Percentiles rank a stretch among this genome's conserved stretches.
phyloP scores from a whole-genome alignment of 2,113 vertebrate species.

The Nothocercus julius region DNA sequence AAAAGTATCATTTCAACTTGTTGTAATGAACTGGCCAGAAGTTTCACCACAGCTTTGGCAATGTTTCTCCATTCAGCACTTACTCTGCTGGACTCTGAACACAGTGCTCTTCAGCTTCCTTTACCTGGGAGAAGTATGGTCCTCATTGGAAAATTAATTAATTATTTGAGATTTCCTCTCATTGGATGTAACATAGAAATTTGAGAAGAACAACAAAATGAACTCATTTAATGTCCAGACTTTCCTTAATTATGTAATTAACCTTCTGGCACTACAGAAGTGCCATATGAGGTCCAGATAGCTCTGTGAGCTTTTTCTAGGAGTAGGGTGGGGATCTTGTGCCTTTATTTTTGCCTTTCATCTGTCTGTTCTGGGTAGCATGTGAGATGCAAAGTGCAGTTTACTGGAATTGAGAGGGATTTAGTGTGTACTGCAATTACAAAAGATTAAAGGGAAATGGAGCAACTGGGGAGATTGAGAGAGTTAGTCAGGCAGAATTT shows the following conservation, averaged over 20 bases:
- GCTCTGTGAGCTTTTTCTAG: neutral
- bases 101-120: neutral
- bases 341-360: neutral
- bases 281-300: neutral
- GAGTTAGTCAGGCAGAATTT: neutral
- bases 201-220: slow-evolving; percentile 3
- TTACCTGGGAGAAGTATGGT: neutral
- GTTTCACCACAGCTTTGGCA: neutral
- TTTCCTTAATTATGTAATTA: slow-evolving; percentile 20
- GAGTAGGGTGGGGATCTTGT: neutral
- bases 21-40: neutral
- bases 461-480: neutral
- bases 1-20: neutral
- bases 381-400: neutral
- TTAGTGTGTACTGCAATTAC: neutral
- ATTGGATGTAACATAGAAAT: no score
- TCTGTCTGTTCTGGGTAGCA: neutral
- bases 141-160: slow-evolving; percentile 51
- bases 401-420: neutral
- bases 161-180: no score
- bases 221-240: slow-evolving; percentile 36
- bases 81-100: neutral
- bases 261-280: neutral
- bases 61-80: neutral
- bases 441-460: slow-evolving; percentile 2